phyloP scores from a whole-genome alignment of 2,888 invertebrate species.

The Drosophila macrospina region DNA sequence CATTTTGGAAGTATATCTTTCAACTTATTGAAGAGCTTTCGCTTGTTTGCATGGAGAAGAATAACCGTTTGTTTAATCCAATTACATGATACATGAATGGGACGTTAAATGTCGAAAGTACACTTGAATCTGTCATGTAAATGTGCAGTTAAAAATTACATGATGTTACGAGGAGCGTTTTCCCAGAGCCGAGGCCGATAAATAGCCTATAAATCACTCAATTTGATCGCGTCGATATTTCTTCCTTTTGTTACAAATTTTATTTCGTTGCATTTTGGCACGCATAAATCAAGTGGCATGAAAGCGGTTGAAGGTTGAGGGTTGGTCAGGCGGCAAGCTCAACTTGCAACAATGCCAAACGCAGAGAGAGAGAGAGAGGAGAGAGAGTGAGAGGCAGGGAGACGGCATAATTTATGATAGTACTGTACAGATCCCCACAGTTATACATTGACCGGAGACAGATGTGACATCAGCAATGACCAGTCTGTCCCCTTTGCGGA shows the following conservation, averaged over 20 bases:
- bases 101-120: conserved; percentile 9
- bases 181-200: conserved; percentile 47
- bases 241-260: conserved; percentile 60
- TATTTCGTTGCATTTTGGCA: conserved; percentile 70
- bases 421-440: conserved; percentile 41
- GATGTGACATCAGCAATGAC: conserved; percentile 69
- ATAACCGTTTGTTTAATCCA: neutral
- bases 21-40: neutral
- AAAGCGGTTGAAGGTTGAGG: conserved; percentile 8
- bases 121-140: conserved; percentile 52
- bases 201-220: conserved; percentile 74
- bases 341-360: conserved; percentile 52
- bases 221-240: conserved; percentile 76
- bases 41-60: neutral
- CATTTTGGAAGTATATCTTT: neutral
- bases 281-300: conserved; percentile 67
- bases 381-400: conserved; percentile 8
- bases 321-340: conserved; percentile 1
- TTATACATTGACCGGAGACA: conserved; percentile 62
- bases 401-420: conserved; percentile 68
- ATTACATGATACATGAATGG: conserved; percentile 9
- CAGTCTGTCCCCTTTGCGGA: conserved; percentile 16
- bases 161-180: conserved; percentile 48
- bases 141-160: conserved; percentile 60
- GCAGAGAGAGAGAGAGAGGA: neutral